Evolutionary conservation across 2,113 vertebrate species (phyloP), one percentile per base, ranked within the genome.

Genomic region (Cryptotis parvus): DNA sequence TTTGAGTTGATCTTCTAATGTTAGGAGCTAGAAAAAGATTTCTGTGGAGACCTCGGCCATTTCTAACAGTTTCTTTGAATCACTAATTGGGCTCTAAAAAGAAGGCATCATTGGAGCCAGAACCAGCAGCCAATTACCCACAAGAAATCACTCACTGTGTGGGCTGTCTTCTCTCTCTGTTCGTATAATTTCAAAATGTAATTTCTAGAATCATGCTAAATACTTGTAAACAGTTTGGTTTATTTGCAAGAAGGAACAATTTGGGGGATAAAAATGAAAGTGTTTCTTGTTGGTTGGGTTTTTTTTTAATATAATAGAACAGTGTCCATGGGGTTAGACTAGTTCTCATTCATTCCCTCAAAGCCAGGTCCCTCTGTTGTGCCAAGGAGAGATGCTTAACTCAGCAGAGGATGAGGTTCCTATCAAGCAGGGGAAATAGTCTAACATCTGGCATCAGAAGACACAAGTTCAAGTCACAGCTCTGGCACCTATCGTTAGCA

Each of bases 191-290:
- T 97, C 92, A 95, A 96, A 94, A 96, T 89, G 70, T 72, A 96
- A 16, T 95, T 97, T 97, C 95, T 96, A 95, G 87, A 95, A 81
- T 94, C 78, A 84, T 95, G 77, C 93, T 97, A 96, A 97, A 96
- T 94, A 91, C 94, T 96, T 96, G 95, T 97, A 94, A 97, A 96
- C 94, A 96, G 58, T 93, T 94, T 93, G 91, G 95, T 89, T 96
- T 97, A 96, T 96, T 96, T 97, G 96, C 95, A 92, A 76, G 43
- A 29, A 93, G 70, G 11, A 76, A 55, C 63, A 93, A 95, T 95
- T 89, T 78, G 89, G 77, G 90, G 88, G 84, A 96, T 94, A 49
- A 96, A 95, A 97, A 78, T 10, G 86, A 82, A 58, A 63, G 41
- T 89, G 66, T 74, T 96, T 94, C 91, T 94, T 49, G 45, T 49